These are phyloP conservation scores for Keiferia lycopersicella DNA, from an alignment of 2,888 invertebrate genomes.

Conservation along the genomic window DNA sequence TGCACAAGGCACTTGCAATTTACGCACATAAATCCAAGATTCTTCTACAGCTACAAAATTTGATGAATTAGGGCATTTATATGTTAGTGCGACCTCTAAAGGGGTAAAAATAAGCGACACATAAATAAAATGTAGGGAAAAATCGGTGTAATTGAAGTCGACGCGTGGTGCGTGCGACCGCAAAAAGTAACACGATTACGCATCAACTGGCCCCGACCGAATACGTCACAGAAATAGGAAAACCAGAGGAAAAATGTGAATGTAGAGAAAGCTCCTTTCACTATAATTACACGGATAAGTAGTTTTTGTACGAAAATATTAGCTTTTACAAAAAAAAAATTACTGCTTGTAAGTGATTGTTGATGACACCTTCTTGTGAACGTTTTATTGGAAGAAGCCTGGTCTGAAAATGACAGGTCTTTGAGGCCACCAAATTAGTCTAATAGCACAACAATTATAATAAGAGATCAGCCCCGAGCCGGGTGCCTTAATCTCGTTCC, in stretches of 20 bases:
- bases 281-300: not conserved
- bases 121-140: not conserved
- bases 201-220: not conserved
- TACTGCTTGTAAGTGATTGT: too few relatives aligned
- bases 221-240: not conserved
- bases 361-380: too few relatives aligned
- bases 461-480: constrained; percentile 32
- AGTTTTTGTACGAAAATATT: too few relatives aligned
- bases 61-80: too few relatives aligned
- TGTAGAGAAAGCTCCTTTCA: not conserved
- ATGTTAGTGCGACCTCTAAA: too few relatives aligned
- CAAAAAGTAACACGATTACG: constrained; percentile 37
- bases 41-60: too few relatives aligned
- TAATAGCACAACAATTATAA: constrained; percentile 42
- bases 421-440: constrained; percentile 36
- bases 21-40: too few relatives aligned
- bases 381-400: not conserved
- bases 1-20: too few relatives aligned
- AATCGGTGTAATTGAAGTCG: constrained; percentile 6
- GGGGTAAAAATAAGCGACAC: too few relatives aligned
- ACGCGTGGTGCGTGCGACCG: constrained; percentile 12
- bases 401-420: not conserved
- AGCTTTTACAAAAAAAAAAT: too few relatives aligned
- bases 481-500: constrained; percentile 41
- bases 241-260: not conserved